Evolutionary conservation across 2,888 invertebrate species (phyloP), one percentile per base, ranked within the genome.

Genomic region (Stenodema calcarata): DNA sequence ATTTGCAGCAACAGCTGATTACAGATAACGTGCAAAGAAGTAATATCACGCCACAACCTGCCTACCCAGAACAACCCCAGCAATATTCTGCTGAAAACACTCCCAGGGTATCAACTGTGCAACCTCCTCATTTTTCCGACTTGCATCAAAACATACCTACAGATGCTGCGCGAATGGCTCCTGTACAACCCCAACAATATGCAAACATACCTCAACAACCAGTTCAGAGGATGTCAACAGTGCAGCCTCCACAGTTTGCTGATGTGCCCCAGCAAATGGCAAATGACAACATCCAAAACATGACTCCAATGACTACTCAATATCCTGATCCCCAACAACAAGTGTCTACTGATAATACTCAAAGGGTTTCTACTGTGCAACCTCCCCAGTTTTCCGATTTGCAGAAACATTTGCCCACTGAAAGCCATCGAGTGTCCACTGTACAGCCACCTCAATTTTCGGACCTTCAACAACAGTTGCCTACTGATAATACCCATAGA

Each of bases 401-500:
- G 44, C 78, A 78, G 44, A 78, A 82, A 44, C 78, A 92, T 92
- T 90, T 86, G 54, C 86, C 80, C 28, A 41, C 35, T 62, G 62
- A 78, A 23, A 30, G 30, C n/a, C 73, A 76, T 73, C 42, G 87
- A 42, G 69, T 70, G 80, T 86, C 86, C 16, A 62, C 86, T 12
- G 86, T 78, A 2, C 86, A 86, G 16, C 85, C 54, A 92, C 92
- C 50, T 18, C 76, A 69, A 14, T 83, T 70, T 16, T 35, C 70
- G 1, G 83, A 83, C 14, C n/a, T 75, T 3, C 87, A 88, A 44
- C 87, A 88, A 30, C 44, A 86, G 23, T 92, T 92, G 87, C 92
- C 92, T 88, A 92, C 92, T 86, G 90, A 92, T 0, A 90, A 93
- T 11, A 90, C 90, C 35, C 93, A 94, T 88, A 82, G 87, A 80